Evolutionary conservation across 2,797 vertebrate genomes (phyloP).

Genomic region (Poeciliopsis paucimaculata): DNA sequence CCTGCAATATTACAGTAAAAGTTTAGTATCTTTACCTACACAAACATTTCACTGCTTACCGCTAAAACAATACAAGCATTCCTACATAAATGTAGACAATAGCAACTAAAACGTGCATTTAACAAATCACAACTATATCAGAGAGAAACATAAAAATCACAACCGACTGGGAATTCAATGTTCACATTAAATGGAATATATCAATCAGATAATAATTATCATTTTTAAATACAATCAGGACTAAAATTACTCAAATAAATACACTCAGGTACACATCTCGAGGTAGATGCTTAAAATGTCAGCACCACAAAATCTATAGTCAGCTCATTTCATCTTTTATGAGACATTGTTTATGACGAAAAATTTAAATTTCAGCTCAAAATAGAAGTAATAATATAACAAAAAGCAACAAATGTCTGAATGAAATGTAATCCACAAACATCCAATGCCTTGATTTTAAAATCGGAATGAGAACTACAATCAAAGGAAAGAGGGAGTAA

Average conservation of each 20-base stretch:
- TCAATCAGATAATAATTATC: neutral
- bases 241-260: neutral
- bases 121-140: neutral
- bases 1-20: constrained; percentile 1
- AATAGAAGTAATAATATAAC: neutral
- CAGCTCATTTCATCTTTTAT: neutral
- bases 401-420: too few species aligned
- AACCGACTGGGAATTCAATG: neutral
- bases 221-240: neutral
- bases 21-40: neutral
- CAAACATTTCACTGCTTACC: neutral
- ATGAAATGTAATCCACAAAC: too few species aligned
- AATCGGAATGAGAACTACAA: neutral
- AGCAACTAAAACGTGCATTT: neutral
- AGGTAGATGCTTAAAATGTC: neutral
- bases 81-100: neutral
- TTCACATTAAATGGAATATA: neutral
- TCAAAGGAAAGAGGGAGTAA: neutral
- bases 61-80: neutral
- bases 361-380: neutral
- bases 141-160: neutral
- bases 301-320: neutral
- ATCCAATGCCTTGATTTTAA: too few species aligned
- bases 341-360: neutral
- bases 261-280: neutral